A percentile compares a stretch with the other conserved stretches of the same genome.
Evolutionary conservation across 2,113 vertebrate genomes (phyloP).

Genomic region (Ctenomys sociabilis): DNA sequence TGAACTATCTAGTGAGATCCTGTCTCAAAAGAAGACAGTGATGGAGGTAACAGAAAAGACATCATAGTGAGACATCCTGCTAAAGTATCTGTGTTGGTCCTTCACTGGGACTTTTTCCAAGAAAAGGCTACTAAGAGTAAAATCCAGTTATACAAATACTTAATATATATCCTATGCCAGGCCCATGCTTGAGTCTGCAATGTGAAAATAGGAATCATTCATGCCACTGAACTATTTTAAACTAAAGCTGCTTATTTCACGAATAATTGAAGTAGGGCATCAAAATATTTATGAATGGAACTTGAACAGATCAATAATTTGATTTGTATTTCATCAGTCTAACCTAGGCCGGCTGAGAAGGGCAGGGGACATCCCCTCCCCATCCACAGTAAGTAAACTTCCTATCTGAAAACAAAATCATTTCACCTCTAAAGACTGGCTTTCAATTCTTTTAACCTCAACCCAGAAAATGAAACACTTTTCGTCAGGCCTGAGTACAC

Average conservation of each 20-base stretch:
- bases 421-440: not conserved
- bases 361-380: no score
- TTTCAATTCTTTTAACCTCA: conserved; percentile 16
- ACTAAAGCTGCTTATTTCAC: conserved; percentile 30
- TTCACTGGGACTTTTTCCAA: not conserved
- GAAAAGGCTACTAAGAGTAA: not conserved
- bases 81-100: not conserved
- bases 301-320: conserved; percentile 14
- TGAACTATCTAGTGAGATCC: not conserved
- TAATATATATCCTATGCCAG: not conserved
- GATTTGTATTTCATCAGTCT: not conserved
- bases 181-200: not conserved
- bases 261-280: conserved; percentile 7
- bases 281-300: conserved; percentile 45
- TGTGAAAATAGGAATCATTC: not conserved
- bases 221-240: not conserved
- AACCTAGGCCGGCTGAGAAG: not conserved
- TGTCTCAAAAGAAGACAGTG: not conserved
- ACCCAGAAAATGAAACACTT: not conserved
- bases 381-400: not conserved
- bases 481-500: not conserved
- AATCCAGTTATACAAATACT: not conserved
- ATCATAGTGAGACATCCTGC: not conserved
- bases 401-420: conserved; percentile 34
- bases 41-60: conserved; percentile 1